Percentiles rank a stretch among this genome's conserved stretches.
phyloP scores from a whole-genome alignment of 2,113 vertebrate species.

The Cynoglossus semilaevis region DNA sequence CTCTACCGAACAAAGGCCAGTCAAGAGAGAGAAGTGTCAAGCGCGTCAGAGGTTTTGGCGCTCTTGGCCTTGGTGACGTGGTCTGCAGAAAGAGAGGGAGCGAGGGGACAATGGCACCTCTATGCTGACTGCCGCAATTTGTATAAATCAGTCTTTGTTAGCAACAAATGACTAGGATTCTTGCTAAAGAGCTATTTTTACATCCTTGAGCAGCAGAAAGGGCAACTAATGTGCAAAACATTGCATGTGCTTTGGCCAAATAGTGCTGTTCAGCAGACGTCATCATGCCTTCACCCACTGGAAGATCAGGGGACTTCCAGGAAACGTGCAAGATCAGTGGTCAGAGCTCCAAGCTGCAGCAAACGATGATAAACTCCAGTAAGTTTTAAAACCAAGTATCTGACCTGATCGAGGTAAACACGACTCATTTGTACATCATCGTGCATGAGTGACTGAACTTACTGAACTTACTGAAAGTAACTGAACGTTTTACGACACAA shows the following conservation, averaged over 20 bases:
- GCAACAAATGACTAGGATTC: slow-evolving; percentile 65
- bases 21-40: slow-evolving; percentile 58
- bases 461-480: no score
- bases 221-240: slow-evolving; percentile 55
- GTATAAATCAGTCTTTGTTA: slow-evolving; percentile 77
- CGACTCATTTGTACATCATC: not conserved
- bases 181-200: slow-evolving; percentile 77
- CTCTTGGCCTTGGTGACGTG: slow-evolving; percentile 63
- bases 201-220: slow-evolving; percentile 54
- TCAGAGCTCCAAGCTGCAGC: not conserved
- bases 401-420: slow-evolving; percentile 10
- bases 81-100: slow-evolving; percentile 55
- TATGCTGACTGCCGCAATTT: slow-evolving; percentile 61
- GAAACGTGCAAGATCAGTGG: slow-evolving; percentile 9
- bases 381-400: slow-evolving; percentile 1
- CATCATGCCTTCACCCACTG: slow-evolving; percentile 46
- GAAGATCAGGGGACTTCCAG: slow-evolving; percentile 44
- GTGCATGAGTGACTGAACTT: no score
- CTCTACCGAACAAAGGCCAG: slow-evolving; percentile 65
- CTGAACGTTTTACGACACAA: no score
- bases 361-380: no score
- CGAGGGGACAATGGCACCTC: slow-evolving; percentile 69
- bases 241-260: slow-evolving; percentile 52
- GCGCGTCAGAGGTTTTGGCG: slow-evolving; percentile 74
- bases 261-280: slow-evolving; percentile 25